Base-by-base conservation (phyloP, 2,797 vertebrate genomes). In the Sitta carolinensis region DNA sequence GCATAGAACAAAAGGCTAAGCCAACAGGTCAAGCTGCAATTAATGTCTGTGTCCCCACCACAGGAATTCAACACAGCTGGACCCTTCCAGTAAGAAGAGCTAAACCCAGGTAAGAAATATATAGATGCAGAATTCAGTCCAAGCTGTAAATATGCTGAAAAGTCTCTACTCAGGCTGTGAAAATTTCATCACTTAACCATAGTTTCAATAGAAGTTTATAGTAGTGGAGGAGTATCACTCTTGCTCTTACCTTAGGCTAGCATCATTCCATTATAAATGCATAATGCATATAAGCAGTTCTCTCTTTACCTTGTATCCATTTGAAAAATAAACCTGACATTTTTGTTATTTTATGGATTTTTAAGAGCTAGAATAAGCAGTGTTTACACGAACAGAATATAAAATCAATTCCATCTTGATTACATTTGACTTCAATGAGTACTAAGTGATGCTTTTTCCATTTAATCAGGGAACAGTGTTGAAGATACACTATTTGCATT, bases 331-430 rank as follows among this genome's bases (percentile, higher is more conserved):
- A 94, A 90, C 54, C 76, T 67, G 55, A 59, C 84, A 92, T 96
- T 96, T 97, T 75, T 90, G 87, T 94, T 91, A 93, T 89, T 94
- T 96, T 91, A 93, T 97, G 94, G 96, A 95, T 97, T 97, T 95
- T 93, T 93, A 96, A 95, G 93, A 92, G 81, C 84, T 66, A 76
- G 94, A 93, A 94, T 91, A 86, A 97, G 84, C 92, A 89, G 69
- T 95, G 96, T 97, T 97, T 97, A 97, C 95, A 97, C 0, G 90
- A 88, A 93, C 58, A 55, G 95, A 97, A 97, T 97, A 96, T 94
- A 96, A 97, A 97, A 97, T 97, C 97, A 97, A 95, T 96, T 88
- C 91, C 74, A 73, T 95, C 95, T 97, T 97, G 96, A 97, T 97
- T 97, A 97, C 95, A 94, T 96, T 95, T 97, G 94, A 97, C 96